phyloP scores from a whole-genome alignment of 2,888 invertebrate genomes.

The Drosophila mimetica region DNA sequence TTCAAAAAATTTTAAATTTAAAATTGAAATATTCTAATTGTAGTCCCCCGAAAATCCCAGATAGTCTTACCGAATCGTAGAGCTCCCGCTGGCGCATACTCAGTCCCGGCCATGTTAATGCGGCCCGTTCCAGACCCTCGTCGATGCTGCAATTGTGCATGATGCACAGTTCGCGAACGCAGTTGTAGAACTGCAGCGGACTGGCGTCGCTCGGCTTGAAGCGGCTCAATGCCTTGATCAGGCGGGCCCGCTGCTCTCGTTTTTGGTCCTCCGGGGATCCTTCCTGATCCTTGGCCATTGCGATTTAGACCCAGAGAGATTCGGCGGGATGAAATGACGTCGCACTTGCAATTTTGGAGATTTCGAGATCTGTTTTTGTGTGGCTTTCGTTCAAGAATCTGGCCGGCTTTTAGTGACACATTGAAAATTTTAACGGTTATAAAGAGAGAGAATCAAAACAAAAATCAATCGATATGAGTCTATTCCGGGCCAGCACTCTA shows the following conservation, averaged over 20 bases:
- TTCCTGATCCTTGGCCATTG: constrained; percentile 6
- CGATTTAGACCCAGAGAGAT: background rate
- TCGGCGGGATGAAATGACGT: too few relatives aligned
- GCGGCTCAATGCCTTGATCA: constrained; percentile 21
- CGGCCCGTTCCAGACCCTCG: constrained; percentile 57
- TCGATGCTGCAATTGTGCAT: constrained; percentile 71
- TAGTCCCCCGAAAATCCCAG: background rate
- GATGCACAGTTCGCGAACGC: constrained; percentile 62
- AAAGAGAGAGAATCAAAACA: background rate
- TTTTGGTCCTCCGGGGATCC: background rate
- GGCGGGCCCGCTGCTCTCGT: constrained; percentile 16
- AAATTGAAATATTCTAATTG: too few relatives aligned
- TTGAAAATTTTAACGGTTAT: constrained; percentile 8
- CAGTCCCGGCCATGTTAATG: constrained; percentile 44
- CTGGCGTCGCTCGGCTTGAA: constrained; percentile 43
- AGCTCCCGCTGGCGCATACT: constrained; percentile 37
- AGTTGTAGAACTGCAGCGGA: constrained; percentile 66
- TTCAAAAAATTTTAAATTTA: too few relatives aligned
- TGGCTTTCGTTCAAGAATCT: constrained; percentile 1
- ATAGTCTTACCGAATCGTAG: constrained; percentile 58
- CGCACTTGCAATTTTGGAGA: constrained; percentile 8
- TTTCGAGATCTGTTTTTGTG: background rate
- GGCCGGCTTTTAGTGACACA: background rate
- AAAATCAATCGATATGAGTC: constrained; percentile 2
- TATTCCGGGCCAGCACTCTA: constrained; percentile 8